Evolutionary conservation across 2,797 vertebrate genomes (phyloP).

Genomic region (Mycteria americana): DNA sequence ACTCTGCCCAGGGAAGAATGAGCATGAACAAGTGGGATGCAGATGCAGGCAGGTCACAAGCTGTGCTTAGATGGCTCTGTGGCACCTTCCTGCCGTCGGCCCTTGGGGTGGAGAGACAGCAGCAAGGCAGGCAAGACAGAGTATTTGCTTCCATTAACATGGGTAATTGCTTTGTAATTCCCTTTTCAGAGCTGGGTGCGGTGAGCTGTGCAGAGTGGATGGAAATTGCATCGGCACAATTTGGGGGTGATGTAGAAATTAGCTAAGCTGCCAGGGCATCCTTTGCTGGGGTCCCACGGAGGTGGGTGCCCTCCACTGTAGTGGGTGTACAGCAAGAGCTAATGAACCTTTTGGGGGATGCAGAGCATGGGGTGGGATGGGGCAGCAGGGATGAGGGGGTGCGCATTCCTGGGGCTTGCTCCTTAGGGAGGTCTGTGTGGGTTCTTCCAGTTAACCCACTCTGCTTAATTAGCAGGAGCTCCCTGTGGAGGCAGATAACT

Average conservation of each 20-base stretch:
- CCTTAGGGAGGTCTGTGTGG: background rate
- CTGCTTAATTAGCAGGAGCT: background rate
- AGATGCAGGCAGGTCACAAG: background rate
- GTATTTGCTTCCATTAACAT: background rate
- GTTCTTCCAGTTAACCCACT: background rate
- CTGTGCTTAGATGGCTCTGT: background rate
- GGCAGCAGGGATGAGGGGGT: background rate
- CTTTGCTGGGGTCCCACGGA: background rate
- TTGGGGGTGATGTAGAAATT: background rate
- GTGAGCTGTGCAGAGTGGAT: background rate
- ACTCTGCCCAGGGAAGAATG: background rate
- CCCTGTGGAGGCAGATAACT: background rate
- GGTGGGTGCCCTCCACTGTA: background rate
- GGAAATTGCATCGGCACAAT: background rate
- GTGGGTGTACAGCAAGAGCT: background rate
- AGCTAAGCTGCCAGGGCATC: background rate
- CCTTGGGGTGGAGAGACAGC: background rate
- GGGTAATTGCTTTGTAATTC: constrained; percentile 46
- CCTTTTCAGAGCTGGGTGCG: background rate
- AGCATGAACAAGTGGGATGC: background rate
- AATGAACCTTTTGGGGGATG: background rate
- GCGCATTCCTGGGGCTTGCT: background rate
- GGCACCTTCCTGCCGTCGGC: background rate
- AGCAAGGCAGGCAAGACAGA: background rate
- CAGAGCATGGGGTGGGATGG: background rate